These are phyloP conservation scores for Leptarthrus brevirostris DNA, from an alignment of 2,888 invertebrate genomes.

Conservation along the genomic window DNA sequence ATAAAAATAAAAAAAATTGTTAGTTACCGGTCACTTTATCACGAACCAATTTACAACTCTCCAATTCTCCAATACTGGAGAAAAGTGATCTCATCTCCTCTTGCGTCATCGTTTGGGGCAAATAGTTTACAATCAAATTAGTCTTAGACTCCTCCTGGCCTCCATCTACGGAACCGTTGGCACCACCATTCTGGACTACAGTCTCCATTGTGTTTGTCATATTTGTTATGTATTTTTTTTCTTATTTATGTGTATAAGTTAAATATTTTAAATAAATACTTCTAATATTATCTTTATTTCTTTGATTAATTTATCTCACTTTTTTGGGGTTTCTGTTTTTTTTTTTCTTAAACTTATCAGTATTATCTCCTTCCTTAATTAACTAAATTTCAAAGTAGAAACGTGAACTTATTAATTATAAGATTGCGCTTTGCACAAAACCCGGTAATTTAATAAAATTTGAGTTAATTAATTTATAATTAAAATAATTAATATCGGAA, in stretches of 20 bases:
- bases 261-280: constrained; percentile 54
- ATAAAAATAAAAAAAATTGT: constrained; percentile 24
- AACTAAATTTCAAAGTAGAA: constrained; percentile 28
- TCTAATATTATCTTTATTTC: constrained; percentile 53
- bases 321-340: constrained; percentile 57
- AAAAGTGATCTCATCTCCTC: constrained; percentile 95
- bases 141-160: constrained; percentile 95
- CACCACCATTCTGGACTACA: constrained; percentile 80
- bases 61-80: constrained; percentile 95
- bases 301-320: constrained; percentile 62
- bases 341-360: constrained; percentile 47
- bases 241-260: constrained; percentile 63
- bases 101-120: constrained; percentile 94
- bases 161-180: constrained; percentile 69
- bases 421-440: constrained; percentile 67
- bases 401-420: constrained; percentile 45
- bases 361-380: constrained; percentile 19
- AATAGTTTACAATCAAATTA: constrained; percentile 94
- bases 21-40: constrained; percentile 91
- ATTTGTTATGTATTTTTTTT: constrained; percentile 53
- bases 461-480: constrained; percentile 53
- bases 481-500: constrained; percentile 39
- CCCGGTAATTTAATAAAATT: constrained; percentile 56
- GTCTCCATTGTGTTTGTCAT: constrained; percentile 72
- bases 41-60: constrained; percentile 96